Base-by-base conservation (phyloP, 2,888 invertebrate species). In the Euproctis similis region DNA sequence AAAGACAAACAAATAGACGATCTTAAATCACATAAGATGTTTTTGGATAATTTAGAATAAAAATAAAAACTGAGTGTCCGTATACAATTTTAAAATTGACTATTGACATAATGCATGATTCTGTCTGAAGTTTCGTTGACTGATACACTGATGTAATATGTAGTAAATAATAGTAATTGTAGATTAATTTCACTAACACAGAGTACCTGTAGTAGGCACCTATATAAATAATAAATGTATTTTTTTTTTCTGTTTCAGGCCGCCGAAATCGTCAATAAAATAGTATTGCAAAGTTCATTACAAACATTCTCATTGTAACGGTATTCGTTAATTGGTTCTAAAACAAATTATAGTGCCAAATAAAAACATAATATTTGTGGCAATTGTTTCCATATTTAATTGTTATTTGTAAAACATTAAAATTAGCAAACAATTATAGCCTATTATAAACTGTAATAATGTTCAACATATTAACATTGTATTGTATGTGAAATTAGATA, bases 191-290 rank as follows among this genome's bases (percentile, higher is more conserved):
- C n/a, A n/a, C 14, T 14, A 14, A 14, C 14, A 14, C 14, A 14
- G 6, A n/a, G 6, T 14, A 14, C 14, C 14, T 14, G 6, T 4
- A 14, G 4, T 14, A 6, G 4, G 14, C 4, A 14, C 14, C 6
- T 4, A 14, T n/a, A n/a, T 19, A 6, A n/a, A n/a, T 19, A n/a
- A 3, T 19, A 19, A 19, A 4, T n/a, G n/a, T 19, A 19, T 6
- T 19, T n/a, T 19, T 19, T 19, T 6, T 34, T 26, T 39, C 49
- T 26, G 30, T 37, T 62, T 0, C 78, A 84, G 82, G 78, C 64
- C 82, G 82, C 71, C 61, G 82, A 53, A 81, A 74, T 75, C 82
- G 81, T 53, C 82, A 82, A 64, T 84, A 80, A 73, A 37, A 48
- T 37, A 24, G 29, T 39, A 26, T 38, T 26, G 32, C 40, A 34